phyloP scores from a whole-genome alignment of 2,113 vertebrate genomes.

The Ochotona curzoniae region DNA sequence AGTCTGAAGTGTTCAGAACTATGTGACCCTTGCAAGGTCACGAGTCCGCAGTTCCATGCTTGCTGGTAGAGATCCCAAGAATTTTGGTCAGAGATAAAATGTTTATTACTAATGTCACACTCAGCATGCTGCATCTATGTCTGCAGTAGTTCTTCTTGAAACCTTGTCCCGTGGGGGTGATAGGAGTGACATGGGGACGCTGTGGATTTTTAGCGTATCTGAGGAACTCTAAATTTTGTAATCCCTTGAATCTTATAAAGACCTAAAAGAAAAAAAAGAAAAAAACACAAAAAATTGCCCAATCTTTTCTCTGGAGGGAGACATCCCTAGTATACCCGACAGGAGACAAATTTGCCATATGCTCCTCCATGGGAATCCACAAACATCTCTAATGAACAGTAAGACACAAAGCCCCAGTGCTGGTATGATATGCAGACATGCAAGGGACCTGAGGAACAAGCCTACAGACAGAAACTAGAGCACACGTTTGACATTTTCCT shows the following conservation, averaged over 20 bases:
- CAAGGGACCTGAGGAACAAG: not conserved
- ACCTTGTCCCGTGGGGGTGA: not conserved
- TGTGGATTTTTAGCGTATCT: not conserved
- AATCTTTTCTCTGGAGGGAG: not conserved
- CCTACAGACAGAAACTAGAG: not conserved
- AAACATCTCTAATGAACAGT: not conserved
- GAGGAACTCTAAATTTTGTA: not conserved
- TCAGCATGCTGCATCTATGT: not conserved
- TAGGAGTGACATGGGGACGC: fast-evolving
- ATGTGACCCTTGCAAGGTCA: not conserved
- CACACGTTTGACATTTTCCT: not conserved
- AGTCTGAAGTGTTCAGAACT: not conserved
- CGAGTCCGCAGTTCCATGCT: not conserved
- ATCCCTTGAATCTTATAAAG: not conserved
- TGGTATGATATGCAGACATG: not conserved
- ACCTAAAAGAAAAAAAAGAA: not conserved
- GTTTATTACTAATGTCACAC: not conserved
- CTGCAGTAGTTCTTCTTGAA: not conserved
- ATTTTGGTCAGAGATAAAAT: not conserved
- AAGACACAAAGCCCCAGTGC: not conserved
- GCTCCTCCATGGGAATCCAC: not conserved
- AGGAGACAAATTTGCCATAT: not conserved
- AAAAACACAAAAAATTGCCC: not conserved
- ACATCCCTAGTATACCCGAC: not conserved
- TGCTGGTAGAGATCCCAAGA: not conserved